Evolutionary conservation across 2,888 invertebrate species (phyloP), one percentile per base, ranked within the genome.

Genomic region (Pollenia angustigena): DNA sequence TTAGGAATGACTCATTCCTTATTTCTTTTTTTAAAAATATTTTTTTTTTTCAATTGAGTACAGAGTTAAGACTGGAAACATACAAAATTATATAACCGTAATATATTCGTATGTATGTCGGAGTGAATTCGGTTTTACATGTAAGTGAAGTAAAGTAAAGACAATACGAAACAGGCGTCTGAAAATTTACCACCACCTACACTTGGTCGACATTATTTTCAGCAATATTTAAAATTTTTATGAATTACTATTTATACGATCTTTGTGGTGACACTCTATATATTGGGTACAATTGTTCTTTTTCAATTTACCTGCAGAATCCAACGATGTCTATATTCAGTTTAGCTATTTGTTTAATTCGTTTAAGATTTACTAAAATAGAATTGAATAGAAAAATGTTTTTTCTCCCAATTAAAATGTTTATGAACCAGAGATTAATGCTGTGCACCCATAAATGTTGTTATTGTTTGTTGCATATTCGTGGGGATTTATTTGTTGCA

Each of bases 161-260:
- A 58, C 50, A 85, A 54, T 74, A 69, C 54, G 50, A 4, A 82
- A 72, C 82, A 74, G 85, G 79, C 81, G 81, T 87, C 72, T 87
- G 68, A 66, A 81, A 80, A 83, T 86, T 75, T 83, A 71, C 79
- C 79, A 82, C 75, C 81, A 75, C 68, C 86, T 84, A 86, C 86
- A 81, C 83, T 74, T 58, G 56, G 71, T 64, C 60, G 72, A 68
- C 54, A 72, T 48, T 72, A 72, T 64, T 78, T 79, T 72, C 58
- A 81, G 50, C 74, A 75, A 69, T 66, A 79, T 72, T 83, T 80
- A 72, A 79, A 18, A 71, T 52, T 62, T 69, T 84, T 87, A 84
- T 87, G 72, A 87, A 81, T 84, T 68, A 64, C n/a, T 44, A 54
- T 52, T 16, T 23, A 16, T 23, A 68, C 52, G 56, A 58, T 69